Percentiles rank a stretch among this genome's conserved stretches.
These are phyloP conservation scores for Brachyrhaphis roseni DNA, from an alignment of 2,797 vertebrate species.

Conservation along the genomic window DNA sequence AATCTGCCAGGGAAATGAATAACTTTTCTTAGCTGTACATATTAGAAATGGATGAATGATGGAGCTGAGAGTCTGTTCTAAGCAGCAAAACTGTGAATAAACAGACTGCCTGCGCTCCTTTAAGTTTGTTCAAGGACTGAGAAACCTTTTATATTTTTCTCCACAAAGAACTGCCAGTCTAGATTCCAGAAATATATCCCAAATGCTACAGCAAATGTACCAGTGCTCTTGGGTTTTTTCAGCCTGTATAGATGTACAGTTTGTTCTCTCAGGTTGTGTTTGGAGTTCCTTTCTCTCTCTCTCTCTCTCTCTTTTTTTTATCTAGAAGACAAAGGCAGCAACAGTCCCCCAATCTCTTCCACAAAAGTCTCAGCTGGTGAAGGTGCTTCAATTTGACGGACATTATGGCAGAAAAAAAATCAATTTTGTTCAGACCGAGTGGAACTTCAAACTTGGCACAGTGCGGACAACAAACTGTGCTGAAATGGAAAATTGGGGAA, in stretches of 20 bases:
- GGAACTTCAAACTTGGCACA: slow-evolving; percentile 34
- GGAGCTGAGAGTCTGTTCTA: not conserved
- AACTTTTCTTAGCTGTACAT: not conserved
- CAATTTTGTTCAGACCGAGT: slow-evolving; percentile 52
- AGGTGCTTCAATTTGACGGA: slow-evolving; percentile 62
- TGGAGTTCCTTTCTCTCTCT: slow-evolving; percentile 5
- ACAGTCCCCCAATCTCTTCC: slow-evolving; percentile 37
- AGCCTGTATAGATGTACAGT: slow-evolving; percentile 32
- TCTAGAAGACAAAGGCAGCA: slow-evolving; percentile 27
- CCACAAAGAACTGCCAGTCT: not conserved
- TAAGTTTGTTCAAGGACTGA: not conserved
- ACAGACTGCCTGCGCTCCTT: not conserved
- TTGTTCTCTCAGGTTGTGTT: slow-evolving; percentile 24
- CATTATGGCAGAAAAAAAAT: slow-evolving; percentile 56
- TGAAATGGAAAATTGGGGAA: not conserved
- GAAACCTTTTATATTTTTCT: not conserved
- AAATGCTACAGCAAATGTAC: not conserved
- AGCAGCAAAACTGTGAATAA: not conserved
- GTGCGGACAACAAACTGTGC: slow-evolving; percentile 4
- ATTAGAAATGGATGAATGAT: not conserved
- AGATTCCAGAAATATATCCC: not conserved
- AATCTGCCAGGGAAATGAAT: not conserved
- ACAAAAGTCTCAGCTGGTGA: slow-evolving; percentile 62
- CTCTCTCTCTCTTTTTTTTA: not conserved
- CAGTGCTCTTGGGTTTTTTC: slow-evolving; percentile 1